Percentiles rank a stretch among this genome's conserved stretches.
Conservation (phyloP, 2,888 invertebrate species). For the Drosophila sordidula region DNA sequence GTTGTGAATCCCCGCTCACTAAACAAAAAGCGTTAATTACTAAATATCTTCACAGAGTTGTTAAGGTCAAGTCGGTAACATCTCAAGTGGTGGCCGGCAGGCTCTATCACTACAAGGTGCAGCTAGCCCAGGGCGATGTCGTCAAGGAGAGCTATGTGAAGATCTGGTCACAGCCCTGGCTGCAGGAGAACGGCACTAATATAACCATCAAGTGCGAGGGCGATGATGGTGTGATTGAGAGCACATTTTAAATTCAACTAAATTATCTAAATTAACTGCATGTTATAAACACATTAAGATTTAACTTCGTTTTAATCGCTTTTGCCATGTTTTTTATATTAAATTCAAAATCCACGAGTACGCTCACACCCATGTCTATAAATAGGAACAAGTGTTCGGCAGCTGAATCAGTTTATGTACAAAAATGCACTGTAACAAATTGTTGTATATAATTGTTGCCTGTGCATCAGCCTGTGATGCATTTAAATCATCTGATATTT, state of each 20-base stretch:
- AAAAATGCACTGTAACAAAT: neutral
- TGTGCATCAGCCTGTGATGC: neutral
- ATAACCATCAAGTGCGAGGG: slow-evolving; percentile 59
- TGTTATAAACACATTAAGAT: slow-evolving; percentile 2
- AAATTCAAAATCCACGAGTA: neutral
- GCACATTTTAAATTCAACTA: slow-evolving; percentile 32
- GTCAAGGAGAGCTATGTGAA: slow-evolving; percentile 57
- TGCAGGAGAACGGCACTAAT: slow-evolving; percentile 49
- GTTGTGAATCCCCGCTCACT: neutral
- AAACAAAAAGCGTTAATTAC: neutral
- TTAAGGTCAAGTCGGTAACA: slow-evolving; percentile 55
- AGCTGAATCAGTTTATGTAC: neutral
- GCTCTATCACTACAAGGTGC: slow-evolving; percentile 52
- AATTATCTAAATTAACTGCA: neutral
- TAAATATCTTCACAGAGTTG: slow-evolving; percentile 36
- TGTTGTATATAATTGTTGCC: neutral
- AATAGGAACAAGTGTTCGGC: neutral
- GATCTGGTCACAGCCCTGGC: slow-evolving; percentile 71
- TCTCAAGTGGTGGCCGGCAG: slow-evolving; percentile 60
- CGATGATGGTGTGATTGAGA: slow-evolving; percentile 43
- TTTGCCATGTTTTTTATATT: neutral
- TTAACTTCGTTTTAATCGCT: neutral
- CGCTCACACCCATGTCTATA: neutral
- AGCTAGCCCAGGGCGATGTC: slow-evolving; percentile 45
- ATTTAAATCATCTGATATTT: neutral